Evolutionary conservation across 30 jellyfish, hydroid and myxozoan genomes (phyloP), one percentile per base, ranked within the genome.

Genomic region (Mastigias papua): DNA sequence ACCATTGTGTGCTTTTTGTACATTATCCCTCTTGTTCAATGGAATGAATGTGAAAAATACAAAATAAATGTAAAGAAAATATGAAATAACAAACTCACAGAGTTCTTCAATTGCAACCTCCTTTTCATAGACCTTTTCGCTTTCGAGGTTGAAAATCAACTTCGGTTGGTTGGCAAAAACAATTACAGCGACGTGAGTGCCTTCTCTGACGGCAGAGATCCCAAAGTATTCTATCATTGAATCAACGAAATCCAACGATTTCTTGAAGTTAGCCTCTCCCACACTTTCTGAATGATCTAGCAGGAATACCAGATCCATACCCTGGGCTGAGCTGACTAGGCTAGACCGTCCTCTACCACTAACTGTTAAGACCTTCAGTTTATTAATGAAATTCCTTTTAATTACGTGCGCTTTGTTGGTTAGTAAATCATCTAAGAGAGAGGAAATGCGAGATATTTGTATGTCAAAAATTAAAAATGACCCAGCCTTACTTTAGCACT

Each of bases 231-330:
- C 88, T 16, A 88, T 49, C 84, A 88, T 78, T 5, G 84, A 33
- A 29, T 69, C 63, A 0, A 65, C 82, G 31, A 88, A 88, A 20
- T 88, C 91, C 69, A 88, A 31, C 10, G 97, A 86, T 32, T 58
- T 78, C 33, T 80, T 71, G 60, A 88, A 88, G 65, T 88, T 88
- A 9, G 19, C 48, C 34, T 70, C n/a, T 11, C 97, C 97, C 33
- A 88, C 97, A 28, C 97, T 88, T 25, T 88, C 86, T 11, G 97
- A 88, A 63, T 77, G 67, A 77, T 88, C 97, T 21, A 88, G 58
- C 29, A 72, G 72, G 69, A 88, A 88, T 20, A 88, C 91, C 74
- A 88, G 29, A 48, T 88, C 97, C 33, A 88, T 71, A 67, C 97
- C 97, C 58, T 73, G 87, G 1, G 91, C 25, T 9, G 82, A 30